Evolutionary conservation across 2,888 invertebrate species (phyloP).

Genomic region (Eueremaeus valkanovi): DNA sequence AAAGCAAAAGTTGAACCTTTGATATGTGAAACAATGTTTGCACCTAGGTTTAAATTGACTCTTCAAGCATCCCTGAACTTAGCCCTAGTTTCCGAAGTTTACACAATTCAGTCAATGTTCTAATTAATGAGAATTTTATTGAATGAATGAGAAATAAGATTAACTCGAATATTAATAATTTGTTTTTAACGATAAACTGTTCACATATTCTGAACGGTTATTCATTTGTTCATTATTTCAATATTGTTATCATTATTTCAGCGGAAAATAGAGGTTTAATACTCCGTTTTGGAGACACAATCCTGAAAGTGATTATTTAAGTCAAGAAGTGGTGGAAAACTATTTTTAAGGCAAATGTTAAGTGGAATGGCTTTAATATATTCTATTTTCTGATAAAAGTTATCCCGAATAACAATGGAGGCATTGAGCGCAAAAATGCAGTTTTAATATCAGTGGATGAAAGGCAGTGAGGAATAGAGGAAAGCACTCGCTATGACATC

Average conservation of each 20-base stretch:
- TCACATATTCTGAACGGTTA: neutral
- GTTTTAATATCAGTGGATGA: slow-evolving; percentile 10
- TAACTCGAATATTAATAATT: neutral
- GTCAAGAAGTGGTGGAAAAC: neutral
- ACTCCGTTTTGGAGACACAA: neutral
- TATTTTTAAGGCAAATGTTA: neutral
- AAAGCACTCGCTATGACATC: slow-evolving; percentile 3
- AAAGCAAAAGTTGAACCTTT: neutral
- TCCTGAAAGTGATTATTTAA: neutral
- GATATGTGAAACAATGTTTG: too few relatives aligned
- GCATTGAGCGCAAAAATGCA: slow-evolving; percentile 31
- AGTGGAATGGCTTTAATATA: slow-evolving; percentile 22
- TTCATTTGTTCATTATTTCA: slow-evolving; percentile 7
- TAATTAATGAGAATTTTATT: neutral
- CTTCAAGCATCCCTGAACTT: too few relatives aligned
- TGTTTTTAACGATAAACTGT: neutral
- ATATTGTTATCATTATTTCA: neutral
- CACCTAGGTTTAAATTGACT: too few relatives aligned
- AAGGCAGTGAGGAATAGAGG: neutral
- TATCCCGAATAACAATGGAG: slow-evolving; percentile 27
- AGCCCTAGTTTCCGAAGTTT: too few relatives aligned
- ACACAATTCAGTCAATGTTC: too few relatives aligned
- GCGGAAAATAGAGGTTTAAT: neutral
- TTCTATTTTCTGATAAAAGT: slow-evolving; percentile 26
- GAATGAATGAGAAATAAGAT: neutral